Base-by-base conservation (phyloP, 2,797 vertebrate species). In the Spheniscus humboldti region DNA sequence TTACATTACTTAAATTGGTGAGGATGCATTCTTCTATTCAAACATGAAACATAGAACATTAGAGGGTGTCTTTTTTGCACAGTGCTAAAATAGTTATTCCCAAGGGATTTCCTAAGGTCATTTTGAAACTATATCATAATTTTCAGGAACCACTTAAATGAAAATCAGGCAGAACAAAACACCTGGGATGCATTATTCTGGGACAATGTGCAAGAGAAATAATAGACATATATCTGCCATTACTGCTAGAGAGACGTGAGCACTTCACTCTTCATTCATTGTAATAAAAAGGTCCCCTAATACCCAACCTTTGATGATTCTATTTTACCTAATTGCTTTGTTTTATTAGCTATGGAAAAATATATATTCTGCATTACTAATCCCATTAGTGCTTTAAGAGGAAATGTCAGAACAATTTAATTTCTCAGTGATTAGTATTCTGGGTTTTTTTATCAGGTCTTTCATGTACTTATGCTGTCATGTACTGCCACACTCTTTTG, bases 81-180 rank as follows among this genome's bases (percentile, higher is more conserved):
- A 64, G 37, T 69, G 63, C 10, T 95, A 43, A 82, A 96, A 91
- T 28, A 83, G 43, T 56, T 66, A 47, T 64, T 92, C 62, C 37
- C 76, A n/a, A 62, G 35, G 24, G 43, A 84, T 89, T 91, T 94
- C 48, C 11, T 56, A 77, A 82, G 86, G 73, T 76, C 31, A 62
- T 74, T 96, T 94, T 88, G 30, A 95, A 91, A 82, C 45, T 76
- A 56, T 73, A 67, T 48, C 41, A 17, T 57, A 81, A 92, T 90
- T 92, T 94, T 4, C 39, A 74, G 45, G 62, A 88, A 73, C 27
- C 7, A 17, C 27, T 66, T 76, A 68, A 55, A 69, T 69, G 28
- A 95, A 96, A 95, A 86, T 89, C 71, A 37, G 24, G 35, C 28
- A 89, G 66, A 94, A 80, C 16, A 81, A 92, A 92, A 77, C 31